phyloP scores from a whole-genome alignment of 2,113 vertebrate species.

The Rhinoptilus africanus region DNA sequence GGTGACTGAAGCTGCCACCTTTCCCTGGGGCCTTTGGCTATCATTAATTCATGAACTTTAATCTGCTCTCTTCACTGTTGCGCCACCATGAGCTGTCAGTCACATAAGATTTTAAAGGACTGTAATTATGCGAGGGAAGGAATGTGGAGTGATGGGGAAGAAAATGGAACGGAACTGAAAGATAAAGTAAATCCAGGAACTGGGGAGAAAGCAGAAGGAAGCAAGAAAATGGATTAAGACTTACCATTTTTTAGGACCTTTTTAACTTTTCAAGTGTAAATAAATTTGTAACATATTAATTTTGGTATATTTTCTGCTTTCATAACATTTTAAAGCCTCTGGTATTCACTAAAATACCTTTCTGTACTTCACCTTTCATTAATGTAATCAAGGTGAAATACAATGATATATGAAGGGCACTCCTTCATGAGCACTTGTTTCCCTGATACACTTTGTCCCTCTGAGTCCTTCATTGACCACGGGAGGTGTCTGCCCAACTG shows the following conservation, averaged over 20 bases:
- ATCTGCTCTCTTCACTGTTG: neutral
- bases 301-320: neutral
- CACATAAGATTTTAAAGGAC: neutral
- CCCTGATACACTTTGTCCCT: rapidly evolving
- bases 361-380: neutral
- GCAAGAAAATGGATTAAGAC: neutral
- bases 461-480: neutral
- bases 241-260: neutral
- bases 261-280: neutral
- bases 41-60: neutral
- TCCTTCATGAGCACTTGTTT: neutral
- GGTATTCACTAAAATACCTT: neutral
- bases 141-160: too few relatives aligned
- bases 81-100: neutral
- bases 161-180: neutral
- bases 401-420: neutral
- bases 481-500: neutral
- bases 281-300: neutral
- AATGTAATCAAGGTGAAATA: neutral
- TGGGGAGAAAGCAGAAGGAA: neutral
- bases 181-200: neutral
- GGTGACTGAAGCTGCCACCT: neutral
- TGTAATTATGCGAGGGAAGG: neutral
- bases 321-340: neutral
- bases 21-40: neutral